phyloP scores from a whole-genome alignment of 1,140 invertebrate species.

The Brachionus koreanus region DNA sequence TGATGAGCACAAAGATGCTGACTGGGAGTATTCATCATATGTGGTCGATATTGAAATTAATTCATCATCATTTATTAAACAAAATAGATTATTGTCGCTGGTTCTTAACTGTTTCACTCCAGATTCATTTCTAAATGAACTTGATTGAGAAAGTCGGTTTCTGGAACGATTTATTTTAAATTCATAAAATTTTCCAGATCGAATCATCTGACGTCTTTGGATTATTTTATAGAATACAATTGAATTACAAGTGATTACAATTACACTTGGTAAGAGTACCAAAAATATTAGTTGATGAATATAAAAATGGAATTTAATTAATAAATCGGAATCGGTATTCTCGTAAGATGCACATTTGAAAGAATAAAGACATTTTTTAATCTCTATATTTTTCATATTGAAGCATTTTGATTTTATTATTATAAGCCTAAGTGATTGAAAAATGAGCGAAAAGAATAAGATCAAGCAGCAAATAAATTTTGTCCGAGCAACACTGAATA shows the following conservation, averaged over 20 bases:
- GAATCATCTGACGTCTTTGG: not conserved
- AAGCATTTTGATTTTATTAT: not conserved
- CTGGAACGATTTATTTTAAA: not conserved
- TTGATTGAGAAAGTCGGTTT: not conserved
- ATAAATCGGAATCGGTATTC: not conserved
- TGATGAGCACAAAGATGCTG: not conserved
- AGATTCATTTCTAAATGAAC: not conserved
- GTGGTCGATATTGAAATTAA: conserved; percentile 26
- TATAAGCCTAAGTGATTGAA: not conserved
- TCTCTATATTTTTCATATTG: not conserved
- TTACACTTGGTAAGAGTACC: conserved; percentile 7
- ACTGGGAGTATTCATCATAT: not conserved
- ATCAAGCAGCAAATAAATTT: conserved; percentile 8
- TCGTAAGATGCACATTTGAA: not conserved
- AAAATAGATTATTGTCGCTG: not conserved
- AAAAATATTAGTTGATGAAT: conserved; percentile 32
- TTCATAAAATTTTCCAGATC: not conserved
- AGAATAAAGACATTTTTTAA: not conserved
- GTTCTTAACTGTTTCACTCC: not conserved
- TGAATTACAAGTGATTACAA: not conserved
- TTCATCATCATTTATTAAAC: conserved; percentile 1
- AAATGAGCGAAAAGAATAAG: not conserved
- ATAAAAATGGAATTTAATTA: conserved; percentile 23
- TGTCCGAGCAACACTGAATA: not conserved
- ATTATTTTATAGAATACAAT: conserved; percentile 32